Base-by-base conservation (phyloP, 2,113 vertebrate genomes). In the Leptobrachium leishanense region DNA sequence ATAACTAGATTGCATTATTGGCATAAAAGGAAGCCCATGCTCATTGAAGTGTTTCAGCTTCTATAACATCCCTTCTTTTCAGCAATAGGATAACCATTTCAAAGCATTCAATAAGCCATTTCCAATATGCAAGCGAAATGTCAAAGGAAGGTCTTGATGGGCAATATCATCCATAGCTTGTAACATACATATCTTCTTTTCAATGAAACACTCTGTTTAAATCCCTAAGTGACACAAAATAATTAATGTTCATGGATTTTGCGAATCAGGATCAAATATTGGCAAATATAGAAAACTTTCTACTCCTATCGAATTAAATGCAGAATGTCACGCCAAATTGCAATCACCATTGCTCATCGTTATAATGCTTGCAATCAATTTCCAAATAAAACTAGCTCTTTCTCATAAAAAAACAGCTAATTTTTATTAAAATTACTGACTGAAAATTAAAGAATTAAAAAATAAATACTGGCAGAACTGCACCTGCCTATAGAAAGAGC, bases 401-500 rank as follows among this genome's bases (percentile, higher is more conserved):
- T 55, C 41, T 68, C 39, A n/a, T 42, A 43, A 57, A 68, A 68
- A n/a, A 65, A 31, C 20, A 31, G 20, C 20, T 1, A 31, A 1
- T 31, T 31, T 31, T 31, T 31, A 31, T 31, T 31, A 31, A 31
- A 31, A 31, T 31, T 31, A 31, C 20, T 31, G 20, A 31, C 20
- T 31, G 20, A 31, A 31, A 31, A 31, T 31, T 31, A 31, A 31
- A 31, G 20, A 31, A 31, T 43, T 15, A 59, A 15, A 59, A 1
- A 59, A 43, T 15, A 3, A n/a, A 68, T 68, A 50, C 75, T 76
- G 65, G 55, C 74, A 55, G 50, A 8, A 55, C n/a, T 64, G 63
- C 46, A 54, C 15, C 66, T 55, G 50, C 6, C 42, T 65, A 67
- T 67, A 42, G 4, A 20, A 54, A 53, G 10, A 66, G 50, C 54